These are phyloP conservation scores for Sylvia borin DNA, from an alignment of 2,797 vertebrate genomes.

Conservation along the genomic window DNA sequence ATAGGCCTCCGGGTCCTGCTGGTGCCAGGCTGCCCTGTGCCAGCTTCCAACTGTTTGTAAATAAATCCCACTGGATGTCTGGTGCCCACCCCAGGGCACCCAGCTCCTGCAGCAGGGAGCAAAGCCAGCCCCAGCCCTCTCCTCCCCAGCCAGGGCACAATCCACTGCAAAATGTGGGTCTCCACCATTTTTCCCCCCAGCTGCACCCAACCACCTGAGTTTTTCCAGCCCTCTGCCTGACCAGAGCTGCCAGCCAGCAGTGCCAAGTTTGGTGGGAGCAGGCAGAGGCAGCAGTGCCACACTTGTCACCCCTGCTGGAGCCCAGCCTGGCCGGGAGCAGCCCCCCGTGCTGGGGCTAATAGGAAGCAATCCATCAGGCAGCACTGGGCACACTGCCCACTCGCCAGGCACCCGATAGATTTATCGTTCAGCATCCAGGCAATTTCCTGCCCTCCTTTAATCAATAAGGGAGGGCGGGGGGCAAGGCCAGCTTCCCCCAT, in stretches of 20 bases:
- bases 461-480: background rate
- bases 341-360: constrained; percentile 1
- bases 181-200: rapidly evolving
- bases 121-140: background rate
- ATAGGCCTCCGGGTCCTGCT: constrained; percentile 55
- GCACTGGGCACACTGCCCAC: background rate
- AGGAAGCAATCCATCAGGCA: constrained; percentile 68
- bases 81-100: background rate
- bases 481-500: background rate
- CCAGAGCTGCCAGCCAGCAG: background rate
- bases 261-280: background rate
- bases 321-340: background rate
- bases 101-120: rapidly evolving
- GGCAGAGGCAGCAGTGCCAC: background rate
- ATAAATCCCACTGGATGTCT: background rate
- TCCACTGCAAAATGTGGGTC: background rate
- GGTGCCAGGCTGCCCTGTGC: constrained; percentile 61
- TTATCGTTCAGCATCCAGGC: constrained; percentile 44
- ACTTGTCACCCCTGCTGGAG: background rate
- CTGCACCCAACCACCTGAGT: background rate
- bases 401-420: constrained; percentile 22
- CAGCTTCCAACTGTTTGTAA: constrained; percentile 63
- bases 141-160: background rate
- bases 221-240: background rate
- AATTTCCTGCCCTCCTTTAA: constrained; percentile 63